These are phyloP conservation scores for Centropyge bicolor DNA, from an alignment of 2,797 vertebrate genomes.

Conservation along the genomic window DNA sequence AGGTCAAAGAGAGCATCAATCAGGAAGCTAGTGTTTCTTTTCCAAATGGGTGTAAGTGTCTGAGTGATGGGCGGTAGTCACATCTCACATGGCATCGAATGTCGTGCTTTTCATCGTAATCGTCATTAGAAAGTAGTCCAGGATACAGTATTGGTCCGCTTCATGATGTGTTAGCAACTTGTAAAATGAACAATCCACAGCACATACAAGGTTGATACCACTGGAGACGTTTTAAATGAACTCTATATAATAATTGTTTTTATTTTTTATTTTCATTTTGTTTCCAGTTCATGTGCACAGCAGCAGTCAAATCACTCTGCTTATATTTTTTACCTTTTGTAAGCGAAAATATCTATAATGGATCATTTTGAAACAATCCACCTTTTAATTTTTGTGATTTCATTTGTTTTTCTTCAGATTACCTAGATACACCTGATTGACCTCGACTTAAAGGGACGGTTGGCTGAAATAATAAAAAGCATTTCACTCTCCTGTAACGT, in stretches of 20 bases:
- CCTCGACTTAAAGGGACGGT: background rate
- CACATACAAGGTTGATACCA: constrained; percentile 31
- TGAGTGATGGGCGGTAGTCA: constrained; percentile 71
- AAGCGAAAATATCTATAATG: constrained; percentile 18
- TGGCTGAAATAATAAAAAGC: constrained; percentile 4
- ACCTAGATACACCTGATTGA: background rate
- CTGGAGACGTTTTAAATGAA: constrained; percentile 21
- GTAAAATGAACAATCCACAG: constrained; percentile 25
- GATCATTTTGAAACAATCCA: constrained; percentile 23
- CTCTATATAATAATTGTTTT: background rate
- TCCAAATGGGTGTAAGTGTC: constrained; percentile 89
- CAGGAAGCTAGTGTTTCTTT: constrained; percentile 91
- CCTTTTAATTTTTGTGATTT: constrained; percentile 2
- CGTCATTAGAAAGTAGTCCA: constrained; percentile 32
- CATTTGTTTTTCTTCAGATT: background rate
- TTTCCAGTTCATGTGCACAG: constrained; percentile 15
- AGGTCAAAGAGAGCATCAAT: constrained; percentile 96
- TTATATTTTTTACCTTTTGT: constrained; percentile 41
- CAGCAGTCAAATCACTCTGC: constrained; percentile 17
- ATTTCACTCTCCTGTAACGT: background rate
- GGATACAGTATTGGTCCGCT: constrained; percentile 4
- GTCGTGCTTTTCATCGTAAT: background rate
- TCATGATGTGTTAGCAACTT: constrained; percentile 39
- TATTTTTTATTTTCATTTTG: background rate
- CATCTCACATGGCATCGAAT: background rate